These are phyloP conservation scores for Psococerastis gibbosa DNA, from an alignment of 2,888 invertebrate genomes.

Conservation along the genomic window DNA sequence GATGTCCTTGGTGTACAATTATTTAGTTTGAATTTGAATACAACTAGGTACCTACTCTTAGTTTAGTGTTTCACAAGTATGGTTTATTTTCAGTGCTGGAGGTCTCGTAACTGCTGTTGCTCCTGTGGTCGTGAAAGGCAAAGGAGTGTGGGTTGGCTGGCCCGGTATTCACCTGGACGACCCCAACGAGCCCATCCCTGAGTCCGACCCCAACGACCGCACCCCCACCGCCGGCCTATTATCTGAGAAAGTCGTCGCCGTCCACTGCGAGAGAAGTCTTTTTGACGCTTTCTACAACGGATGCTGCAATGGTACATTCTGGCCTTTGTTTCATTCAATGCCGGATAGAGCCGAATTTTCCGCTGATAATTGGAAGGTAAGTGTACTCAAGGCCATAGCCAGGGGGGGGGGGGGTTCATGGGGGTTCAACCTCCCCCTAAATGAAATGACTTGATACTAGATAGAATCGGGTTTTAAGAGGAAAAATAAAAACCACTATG, in stretches of 20 bases:
- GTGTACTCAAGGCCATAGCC: too few relatives aligned
- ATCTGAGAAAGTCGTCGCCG: slow-evolving; percentile 66
- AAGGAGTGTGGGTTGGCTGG: slow-evolving; percentile 84
- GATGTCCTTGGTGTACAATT: too few relatives aligned
- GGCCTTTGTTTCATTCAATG: slow-evolving; percentile 88
- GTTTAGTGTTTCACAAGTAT: too few relatives aligned
- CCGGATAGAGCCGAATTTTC: slow-evolving; percentile 71
- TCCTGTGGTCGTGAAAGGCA: slow-evolving; percentile 67
- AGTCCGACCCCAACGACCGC: slow-evolving; percentile 67
- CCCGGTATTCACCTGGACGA: slow-evolving; percentile 67
- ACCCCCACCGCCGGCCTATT: slow-evolving; percentile 72
- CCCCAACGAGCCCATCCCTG: slow-evolving; percentile 60
- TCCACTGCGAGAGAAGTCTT: slow-evolving; percentile 50
- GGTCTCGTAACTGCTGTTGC: slow-evolving; percentile 81
- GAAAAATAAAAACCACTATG: too few relatives aligned
- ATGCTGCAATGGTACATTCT: slow-evolving; percentile 79
- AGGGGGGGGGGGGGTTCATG: too few relatives aligned
- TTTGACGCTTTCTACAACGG: slow-evolving; percentile 85
- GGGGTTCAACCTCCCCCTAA: too few relatives aligned
- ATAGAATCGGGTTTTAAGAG: too few relatives aligned
- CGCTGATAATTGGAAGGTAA: slow-evolving; percentile 51
- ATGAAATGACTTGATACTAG: too few relatives aligned
- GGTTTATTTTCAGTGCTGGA: slow-evolving; percentile 79
- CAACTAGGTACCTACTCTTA: too few relatives aligned
- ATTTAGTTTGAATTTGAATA: too few relatives aligned